These are phyloP conservation scores for Brachylomia viminalis DNA, from an alignment of 2,888 invertebrate species.

Conservation along the genomic window DNA sequence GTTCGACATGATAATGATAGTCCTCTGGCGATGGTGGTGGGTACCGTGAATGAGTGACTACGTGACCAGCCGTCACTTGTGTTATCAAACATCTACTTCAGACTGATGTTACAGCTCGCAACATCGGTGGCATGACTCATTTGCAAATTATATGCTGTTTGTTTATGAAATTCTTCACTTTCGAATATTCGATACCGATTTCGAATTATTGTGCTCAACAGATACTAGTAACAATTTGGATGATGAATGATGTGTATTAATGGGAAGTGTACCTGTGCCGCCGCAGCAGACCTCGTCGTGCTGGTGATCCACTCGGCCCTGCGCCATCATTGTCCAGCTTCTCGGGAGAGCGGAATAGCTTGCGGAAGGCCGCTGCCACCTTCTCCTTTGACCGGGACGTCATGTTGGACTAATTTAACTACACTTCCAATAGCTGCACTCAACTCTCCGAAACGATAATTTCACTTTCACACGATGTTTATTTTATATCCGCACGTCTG, in stretches of 20 bases:
- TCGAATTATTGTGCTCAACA: slow-evolving; percentile 2
- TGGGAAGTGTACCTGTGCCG: slow-evolving; percentile 82
- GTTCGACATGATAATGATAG: slow-evolving; percentile 2
- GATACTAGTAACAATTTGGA: not conserved
- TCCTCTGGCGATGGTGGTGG: slow-evolving; percentile 12
- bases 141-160: slow-evolving; percentile 56
- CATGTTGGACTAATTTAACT: slow-evolving; percentile 89
- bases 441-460: slow-evolving; percentile 69
- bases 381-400: slow-evolving; percentile 95
- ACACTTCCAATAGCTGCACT: slow-evolving; percentile 76
- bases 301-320: slow-evolving; percentile 91
- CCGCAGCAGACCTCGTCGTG: slow-evolving; percentile 88
- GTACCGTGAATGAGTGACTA: slow-evolving; percentile 44
- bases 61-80: slow-evolving; percentile 61
- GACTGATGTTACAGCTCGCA: slow-evolving; percentile 61
- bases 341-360: slow-evolving; percentile 93
- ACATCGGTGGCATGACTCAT: slow-evolving; percentile 55
- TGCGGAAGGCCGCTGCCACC: slow-evolving; percentile 94
- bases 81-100: slow-evolving; percentile 70
- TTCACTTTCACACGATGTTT: slow-evolving; percentile 73
- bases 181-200: slow-evolving; percentile 37
- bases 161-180: slow-evolving; percentile 53
- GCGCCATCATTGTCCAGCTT: slow-evolving; percentile 92
- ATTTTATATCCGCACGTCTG: slow-evolving; percentile 68
- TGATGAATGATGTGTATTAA: not conserved